Conservation (phyloP, 2,888 invertebrate genomes). For the Ectobius pallidus region DNA sequence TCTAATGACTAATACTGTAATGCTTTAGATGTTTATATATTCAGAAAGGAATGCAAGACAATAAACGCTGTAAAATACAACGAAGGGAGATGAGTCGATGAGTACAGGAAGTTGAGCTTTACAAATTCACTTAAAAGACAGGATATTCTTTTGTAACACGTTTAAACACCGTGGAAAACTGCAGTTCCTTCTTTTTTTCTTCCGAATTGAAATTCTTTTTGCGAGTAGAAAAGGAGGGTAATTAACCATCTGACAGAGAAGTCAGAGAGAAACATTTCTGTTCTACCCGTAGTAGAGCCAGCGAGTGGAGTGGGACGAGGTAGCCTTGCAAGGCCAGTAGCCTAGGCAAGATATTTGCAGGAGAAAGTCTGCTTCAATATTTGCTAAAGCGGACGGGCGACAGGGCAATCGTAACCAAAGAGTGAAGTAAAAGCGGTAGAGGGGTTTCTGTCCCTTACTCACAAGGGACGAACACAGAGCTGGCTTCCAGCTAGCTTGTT, state of each 20-base stretch:
- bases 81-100: neutral
- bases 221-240: neutral
- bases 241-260: constrained; percentile 6
- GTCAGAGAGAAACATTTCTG: constrained; percentile 1
- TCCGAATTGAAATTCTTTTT: constrained; percentile 12
- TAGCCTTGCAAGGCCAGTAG: neutral
- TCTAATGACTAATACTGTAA: no score
- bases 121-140: neutral
- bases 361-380: constrained; percentile 10
- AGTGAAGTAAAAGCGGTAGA: no score
- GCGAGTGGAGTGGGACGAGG: neutral
- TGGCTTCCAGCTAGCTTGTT: no score
- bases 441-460: no score
- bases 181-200: neutral
- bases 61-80: neutral
- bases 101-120: neutral
- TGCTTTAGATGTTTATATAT: no score
- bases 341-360: constrained; percentile 6
- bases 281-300: neutral
- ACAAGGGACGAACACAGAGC: no score
- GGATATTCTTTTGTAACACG: neutral
- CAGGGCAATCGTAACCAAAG: neutral
- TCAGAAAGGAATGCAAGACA: no score
- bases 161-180: neutral
- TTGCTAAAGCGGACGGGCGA: neutral